Evolutionary conservation across 2,888 invertebrate species (phyloP), one percentile per base, ranked within the genome.

Genomic region (Syrphus vitripennis): DNA sequence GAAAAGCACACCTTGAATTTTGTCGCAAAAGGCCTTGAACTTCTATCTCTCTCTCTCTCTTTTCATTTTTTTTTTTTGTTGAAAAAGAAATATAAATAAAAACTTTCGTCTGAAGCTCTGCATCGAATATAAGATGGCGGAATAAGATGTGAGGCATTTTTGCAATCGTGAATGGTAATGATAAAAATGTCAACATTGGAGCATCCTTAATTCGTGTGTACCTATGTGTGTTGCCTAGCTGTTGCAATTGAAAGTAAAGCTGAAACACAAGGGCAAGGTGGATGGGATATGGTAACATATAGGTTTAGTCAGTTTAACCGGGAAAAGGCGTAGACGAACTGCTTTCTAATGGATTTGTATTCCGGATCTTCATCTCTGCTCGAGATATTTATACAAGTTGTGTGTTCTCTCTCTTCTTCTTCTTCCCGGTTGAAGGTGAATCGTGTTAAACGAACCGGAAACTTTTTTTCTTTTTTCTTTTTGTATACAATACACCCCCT

Each of bases 401-500:
- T 31, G 29, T 57, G 37, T 40, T 42, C 16, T 29, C 45, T 40
- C 2, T 19, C 21, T 40, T 50, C 45, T 55, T 72, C n/a, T 7
- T 74, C 10, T 34, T 24, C 29, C 31, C 61, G 67, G 74, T 77
- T 70, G 82, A 78, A 86, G 86, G 82, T 86, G 86, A 86, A 78
- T 2, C 77, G 72, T 86, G 86, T 86, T 86, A 86, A 86, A 86
- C 86, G 86, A 86, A 86, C 86, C 82, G 86, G 82, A 86, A 86
- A 82, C 77, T 77, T 86, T 77, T 81, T 84, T 70, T 42, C 42
- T 31, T n/a, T 24, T 65, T 21, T 34, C 61, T 19, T 34, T n/a
- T n/a, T n/a, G n/a, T n/a, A 70, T 55, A 26, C 29, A 37, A 45
- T 24, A 61, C 37, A 37, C 65, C 57, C 57, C 63, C 53, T 48